Percentiles rank a stretch among this genome's conserved stretches.
Conservation (phyloP, 2,888 invertebrate species). For the Hyposoter dolosus region DNA sequence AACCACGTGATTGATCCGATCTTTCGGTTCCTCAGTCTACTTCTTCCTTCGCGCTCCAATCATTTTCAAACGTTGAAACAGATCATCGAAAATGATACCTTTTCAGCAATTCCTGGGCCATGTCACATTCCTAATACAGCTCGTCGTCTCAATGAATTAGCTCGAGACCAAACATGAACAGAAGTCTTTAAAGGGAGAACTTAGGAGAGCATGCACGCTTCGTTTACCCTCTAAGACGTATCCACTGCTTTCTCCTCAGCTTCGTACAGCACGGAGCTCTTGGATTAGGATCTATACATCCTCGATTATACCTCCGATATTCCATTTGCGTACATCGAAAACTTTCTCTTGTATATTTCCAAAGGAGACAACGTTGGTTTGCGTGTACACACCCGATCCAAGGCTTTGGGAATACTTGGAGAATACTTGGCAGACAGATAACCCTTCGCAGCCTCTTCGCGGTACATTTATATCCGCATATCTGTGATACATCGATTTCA, state of each 20-base stretch:
- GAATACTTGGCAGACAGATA: constrained; percentile 33
- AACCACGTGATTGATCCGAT: constrained; percentile 70
- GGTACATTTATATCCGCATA: constrained; percentile 37
- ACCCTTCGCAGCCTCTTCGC: constrained; percentile 56
- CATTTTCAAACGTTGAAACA: constrained; percentile 26
- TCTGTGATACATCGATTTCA: constrained; percentile 53
- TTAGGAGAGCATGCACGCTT: constrained; percentile 22
- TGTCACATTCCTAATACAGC: constrained; percentile 1
- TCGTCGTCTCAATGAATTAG: constrained; percentile 44
- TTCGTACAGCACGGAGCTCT: constrained; percentile 20
- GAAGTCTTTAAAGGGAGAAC: constrained; percentile 37
- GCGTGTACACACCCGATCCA: constrained; percentile 11
- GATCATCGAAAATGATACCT: constrained; percentile 25
- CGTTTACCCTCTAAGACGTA: constrained; percentile 23
- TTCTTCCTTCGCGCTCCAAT: constrained; percentile 31
- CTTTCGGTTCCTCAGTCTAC: constrained; percentile 70
- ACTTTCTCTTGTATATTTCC: constrained; percentile 31
- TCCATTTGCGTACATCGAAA: constrained; percentile 36
- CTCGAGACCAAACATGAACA: constrained; percentile 13
- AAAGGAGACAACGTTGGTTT: constrained; percentile 8
- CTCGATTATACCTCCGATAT: constrained; percentile 24
- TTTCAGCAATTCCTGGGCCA: constrained; percentile 12
- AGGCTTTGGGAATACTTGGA: constrained; percentile 27
- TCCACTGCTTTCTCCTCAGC: constrained; percentile 24
- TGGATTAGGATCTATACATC: constrained; percentile 34